Base-by-base conservation (phyloP, 2,113 vertebrate genomes). In the Xiphias gladius region DNA sequence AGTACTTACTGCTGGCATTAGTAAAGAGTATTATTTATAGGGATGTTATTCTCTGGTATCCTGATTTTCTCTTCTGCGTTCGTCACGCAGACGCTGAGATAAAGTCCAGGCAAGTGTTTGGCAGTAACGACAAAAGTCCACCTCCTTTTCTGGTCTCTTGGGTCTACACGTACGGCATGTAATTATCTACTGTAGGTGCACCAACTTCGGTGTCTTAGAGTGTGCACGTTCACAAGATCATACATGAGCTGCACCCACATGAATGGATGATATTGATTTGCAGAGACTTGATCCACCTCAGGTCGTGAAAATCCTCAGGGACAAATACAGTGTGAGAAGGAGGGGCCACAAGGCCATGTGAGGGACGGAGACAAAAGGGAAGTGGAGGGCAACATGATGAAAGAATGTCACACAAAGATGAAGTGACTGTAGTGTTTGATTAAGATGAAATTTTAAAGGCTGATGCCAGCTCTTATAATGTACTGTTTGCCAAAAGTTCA, bases 221-320 rank as follows among this genome's bases (percentile, higher is more conserved):
- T 24, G 46, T 22, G 43, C 41, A 37, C 62, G 64, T 83, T 79
- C 66, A 88, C 73, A 71, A 86, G 83, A 79, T 65, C 74, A 66
- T 54, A 69, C 67, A 46, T 73, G 72, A 87, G 72, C 84, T 76
- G 70, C 79, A 65, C 62, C 73, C 62, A 82, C 74, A 73, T 91
- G 82, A 93, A 91, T 76, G 80, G 86, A 82, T 58, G 73, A 85
- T 92, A 93, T 92, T 90, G 91, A 93, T 93, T 80, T 81, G 65
- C 77, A 74, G 85, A 86, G 88, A 89, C 79, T 73, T 69, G 82
- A 91, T 89, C 84, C 74, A 87, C 81, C 79, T 82, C 65, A 7
- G 80, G 83, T 83, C 86, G 86, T 76, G 63, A 79, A 81, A 43
- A 61, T 66, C 85, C 82, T 86, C 76, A 17, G 88, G 79, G 68